These are phyloP conservation scores for Pissodes strobi DNA, from an alignment of 1,140 invertebrate genomes.

Conservation along the genomic window DNA sequence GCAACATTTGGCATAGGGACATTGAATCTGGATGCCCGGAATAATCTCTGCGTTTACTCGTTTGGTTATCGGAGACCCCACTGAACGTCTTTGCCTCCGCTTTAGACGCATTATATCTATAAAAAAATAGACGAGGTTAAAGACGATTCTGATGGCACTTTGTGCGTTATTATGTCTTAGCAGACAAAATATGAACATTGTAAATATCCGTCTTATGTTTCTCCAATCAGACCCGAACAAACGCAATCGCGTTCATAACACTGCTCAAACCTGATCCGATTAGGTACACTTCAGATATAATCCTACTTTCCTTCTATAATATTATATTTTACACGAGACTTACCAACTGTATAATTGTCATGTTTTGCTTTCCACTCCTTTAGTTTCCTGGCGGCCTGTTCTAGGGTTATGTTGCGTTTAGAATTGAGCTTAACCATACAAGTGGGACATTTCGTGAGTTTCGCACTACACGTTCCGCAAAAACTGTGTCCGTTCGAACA, in stretches of 20 bases:
- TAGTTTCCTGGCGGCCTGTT: neutral
- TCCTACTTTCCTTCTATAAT: too few relatives aligned
- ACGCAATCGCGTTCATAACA: too few relatives aligned
- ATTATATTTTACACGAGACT: too few relatives aligned
- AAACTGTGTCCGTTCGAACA: constrained; percentile 1
- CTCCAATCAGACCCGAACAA: too few relatives aligned
- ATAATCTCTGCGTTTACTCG: neutral
- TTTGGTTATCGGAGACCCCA: constrained; percentile 6
- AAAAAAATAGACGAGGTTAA: too few relatives aligned
- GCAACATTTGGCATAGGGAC: constrained; percentile 1
- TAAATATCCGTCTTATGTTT: too few relatives aligned
- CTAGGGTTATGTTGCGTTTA: constrained; percentile 2
- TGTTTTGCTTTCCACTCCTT: neutral
- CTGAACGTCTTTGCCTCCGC: neutral
- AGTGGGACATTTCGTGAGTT: constrained; percentile 3
- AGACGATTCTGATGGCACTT: too few relatives aligned
- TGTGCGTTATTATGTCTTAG: too few relatives aligned
- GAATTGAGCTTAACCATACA: neutral
- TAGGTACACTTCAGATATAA: too few relatives aligned
- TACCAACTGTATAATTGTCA: too few relatives aligned
- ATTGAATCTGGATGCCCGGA: neutral
- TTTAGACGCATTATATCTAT: neutral
- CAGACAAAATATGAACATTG: too few relatives aligned
- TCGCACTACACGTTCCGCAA: neutral
- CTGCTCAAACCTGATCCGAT: too few relatives aligned